phyloP scores from a whole-genome alignment of 2,888 invertebrate genomes.

The Uloborus plumipes region DNA sequence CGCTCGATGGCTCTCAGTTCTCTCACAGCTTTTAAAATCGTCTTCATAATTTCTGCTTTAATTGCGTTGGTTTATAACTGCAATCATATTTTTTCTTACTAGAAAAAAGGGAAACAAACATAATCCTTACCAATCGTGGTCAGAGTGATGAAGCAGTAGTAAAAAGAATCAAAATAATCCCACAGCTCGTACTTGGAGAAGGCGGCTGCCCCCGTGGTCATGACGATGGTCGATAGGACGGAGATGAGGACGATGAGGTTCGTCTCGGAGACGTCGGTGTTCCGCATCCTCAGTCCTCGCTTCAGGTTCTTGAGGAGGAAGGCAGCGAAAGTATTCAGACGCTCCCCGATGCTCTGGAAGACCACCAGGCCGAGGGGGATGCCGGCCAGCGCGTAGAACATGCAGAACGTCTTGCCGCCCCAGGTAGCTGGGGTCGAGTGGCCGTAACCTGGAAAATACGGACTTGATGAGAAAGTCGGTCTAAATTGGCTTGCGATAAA shows the following conservation, averaged over 20 bases:
- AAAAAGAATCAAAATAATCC: slow-evolving; percentile 97
- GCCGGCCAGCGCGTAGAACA: slow-evolving; percentile 96
- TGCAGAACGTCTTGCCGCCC: slow-evolving; percentile 97
- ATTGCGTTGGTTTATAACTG: too few relatives aligned
- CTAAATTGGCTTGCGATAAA: too few relatives aligned
- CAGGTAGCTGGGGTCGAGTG: slow-evolving; percentile 96
- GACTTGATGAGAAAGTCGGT: too few relatives aligned
- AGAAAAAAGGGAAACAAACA: too few relatives aligned
- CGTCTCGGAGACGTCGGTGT: slow-evolving; percentile 91
- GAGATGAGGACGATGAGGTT: slow-evolving; percentile 96
- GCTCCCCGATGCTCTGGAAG: slow-evolving; percentile 99
- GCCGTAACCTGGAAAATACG: slow-evolving; percentile 90
- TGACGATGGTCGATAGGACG: slow-evolving; percentile 90
- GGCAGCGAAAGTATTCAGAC: slow-evolving; percentile 97
- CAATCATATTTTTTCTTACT: too few relatives aligned
- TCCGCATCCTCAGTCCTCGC: slow-evolving; percentile 85
- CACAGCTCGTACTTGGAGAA: slow-evolving; percentile 96
- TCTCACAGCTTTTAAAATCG: too few relatives aligned
- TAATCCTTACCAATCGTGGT: slow-evolving; percentile 83
- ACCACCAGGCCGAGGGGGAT: slow-evolving; percentile 96
- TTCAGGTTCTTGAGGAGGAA: slow-evolving; percentile 91
- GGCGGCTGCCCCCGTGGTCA: slow-evolving; percentile 93
- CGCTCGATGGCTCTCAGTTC: too few relatives aligned
- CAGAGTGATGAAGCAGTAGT: slow-evolving; percentile 98
- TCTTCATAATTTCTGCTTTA: too few relatives aligned